These are phyloP conservation scores for Philonicus albiceps DNA, from an alignment of 2,888 invertebrate genomes.

Conservation along the genomic window DNA sequence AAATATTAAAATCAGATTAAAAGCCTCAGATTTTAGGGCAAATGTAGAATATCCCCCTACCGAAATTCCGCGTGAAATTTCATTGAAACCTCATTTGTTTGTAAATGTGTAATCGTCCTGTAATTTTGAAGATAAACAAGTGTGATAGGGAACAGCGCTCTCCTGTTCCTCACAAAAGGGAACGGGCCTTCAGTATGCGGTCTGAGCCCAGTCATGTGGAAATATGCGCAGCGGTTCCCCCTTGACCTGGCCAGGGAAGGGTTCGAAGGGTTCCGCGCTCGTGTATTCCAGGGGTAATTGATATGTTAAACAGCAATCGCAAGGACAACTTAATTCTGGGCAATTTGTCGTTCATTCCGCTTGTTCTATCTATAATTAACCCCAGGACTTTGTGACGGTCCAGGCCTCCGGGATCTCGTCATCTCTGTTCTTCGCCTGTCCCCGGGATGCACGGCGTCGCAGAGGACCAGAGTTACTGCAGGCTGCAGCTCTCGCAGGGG, in stretches of 20 bases:
- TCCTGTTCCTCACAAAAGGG: background rate
- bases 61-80: background rate
- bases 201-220: slow-evolving; percentile 26
- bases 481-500: background rate
- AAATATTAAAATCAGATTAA: background rate
- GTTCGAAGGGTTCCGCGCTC: background rate
- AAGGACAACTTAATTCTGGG: slow-evolving; percentile 39
- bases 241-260: background rate
- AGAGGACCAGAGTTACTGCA: slow-evolving; percentile 8
- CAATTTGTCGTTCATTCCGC: slow-evolving; percentile 39
- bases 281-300: slow-evolving; percentile 27
- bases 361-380: slow-evolving; percentile 41
- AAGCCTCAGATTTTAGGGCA: background rate
- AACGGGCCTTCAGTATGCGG: background rate
- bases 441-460: background rate
- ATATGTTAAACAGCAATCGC: slow-evolving; percentile 42
- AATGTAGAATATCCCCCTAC: background rate
- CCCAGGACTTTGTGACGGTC: slow-evolving; percentile 6
- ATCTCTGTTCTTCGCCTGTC: background rate
- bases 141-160: background rate
- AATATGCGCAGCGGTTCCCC: slow-evolving; percentile 26
- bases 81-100: background rate
- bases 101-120: background rate
- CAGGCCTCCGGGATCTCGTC: background rate
- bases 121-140: background rate